Conservation (phyloP, 2,888 invertebrate species). For the Lamellibrachia satsuma region DNA sequence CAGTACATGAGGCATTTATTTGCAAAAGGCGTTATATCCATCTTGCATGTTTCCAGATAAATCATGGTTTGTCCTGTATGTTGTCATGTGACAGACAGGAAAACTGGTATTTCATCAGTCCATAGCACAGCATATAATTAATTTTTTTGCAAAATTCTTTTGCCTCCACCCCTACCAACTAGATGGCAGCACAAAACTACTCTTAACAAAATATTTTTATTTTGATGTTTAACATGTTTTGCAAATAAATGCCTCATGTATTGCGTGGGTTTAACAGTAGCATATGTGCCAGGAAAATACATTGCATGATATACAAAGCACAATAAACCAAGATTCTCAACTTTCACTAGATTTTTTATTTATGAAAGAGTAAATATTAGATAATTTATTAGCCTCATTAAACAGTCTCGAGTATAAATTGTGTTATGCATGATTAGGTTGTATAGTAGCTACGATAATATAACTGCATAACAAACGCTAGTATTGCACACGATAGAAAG, state of each 20-base stretch:
- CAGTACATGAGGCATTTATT: no score
- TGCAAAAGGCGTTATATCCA: no score
- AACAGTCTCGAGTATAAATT: background rate
- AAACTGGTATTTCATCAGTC: no score
- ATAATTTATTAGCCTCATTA: background rate
- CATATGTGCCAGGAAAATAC: background rate
- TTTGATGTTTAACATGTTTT: no score
- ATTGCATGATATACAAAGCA: background rate
- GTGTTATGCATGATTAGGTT: background rate
- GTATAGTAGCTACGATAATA: background rate
- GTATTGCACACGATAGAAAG: background rate
- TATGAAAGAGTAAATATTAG: background rate
- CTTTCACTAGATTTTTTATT: background rate
- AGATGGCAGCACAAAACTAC: no score
- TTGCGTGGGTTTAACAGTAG: background rate
- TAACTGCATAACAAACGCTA: background rate
- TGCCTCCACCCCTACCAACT: no score
- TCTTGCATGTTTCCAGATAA: background rate
- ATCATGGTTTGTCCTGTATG: background rate
- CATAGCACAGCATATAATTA: no score
- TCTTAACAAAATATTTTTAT: no score
- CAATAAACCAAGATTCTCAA: background rate
- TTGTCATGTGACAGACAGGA: no score
- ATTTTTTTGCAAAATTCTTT: no score
- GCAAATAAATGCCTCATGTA: no score